Conservation (phyloP, 2,797 vertebrate genomes). For the Hirundo rustica region DNA sequence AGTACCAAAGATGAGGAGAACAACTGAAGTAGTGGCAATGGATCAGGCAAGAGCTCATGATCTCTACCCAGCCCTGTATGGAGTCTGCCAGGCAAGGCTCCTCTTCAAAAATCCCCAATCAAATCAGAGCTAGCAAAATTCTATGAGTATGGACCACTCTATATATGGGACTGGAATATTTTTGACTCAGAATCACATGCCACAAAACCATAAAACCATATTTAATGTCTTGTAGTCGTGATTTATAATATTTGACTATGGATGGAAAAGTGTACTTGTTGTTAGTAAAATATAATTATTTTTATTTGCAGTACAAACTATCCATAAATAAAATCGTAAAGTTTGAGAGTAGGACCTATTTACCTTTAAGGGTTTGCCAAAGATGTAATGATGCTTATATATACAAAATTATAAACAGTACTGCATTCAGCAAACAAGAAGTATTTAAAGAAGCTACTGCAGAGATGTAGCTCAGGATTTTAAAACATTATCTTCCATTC, state of each 20-base stretch:
- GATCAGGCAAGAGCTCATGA: neutral
- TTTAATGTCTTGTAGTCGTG: neutral
- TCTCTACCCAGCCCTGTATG: neutral
- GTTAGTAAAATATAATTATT: neutral
- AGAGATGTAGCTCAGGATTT: slow-evolving; percentile 76
- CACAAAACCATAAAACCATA: neutral
- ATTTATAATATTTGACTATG: neutral
- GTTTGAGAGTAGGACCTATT: neutral
- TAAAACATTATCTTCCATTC: slow-evolving; percentile 78
- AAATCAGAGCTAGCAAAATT: neutral
- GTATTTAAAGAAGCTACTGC: slow-evolving; percentile 32
- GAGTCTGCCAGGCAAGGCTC: neutral
- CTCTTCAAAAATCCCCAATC: neutral
- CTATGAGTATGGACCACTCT: neutral
- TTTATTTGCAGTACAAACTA: neutral
- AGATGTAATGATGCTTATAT: neutral
- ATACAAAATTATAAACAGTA: neutral
- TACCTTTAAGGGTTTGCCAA: neutral
- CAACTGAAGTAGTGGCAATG: neutral
- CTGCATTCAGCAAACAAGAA: neutral
- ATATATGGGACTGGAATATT: neutral
- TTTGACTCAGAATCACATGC: neutral
- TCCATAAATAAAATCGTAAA: neutral
- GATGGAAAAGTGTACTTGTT: neutral
- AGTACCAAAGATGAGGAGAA: neutral